Evolutionary conservation across 1,140 invertebrate species (phyloP), one percentile per base, ranked within the genome.

Genomic region (Drosophila oshimai): DNA sequence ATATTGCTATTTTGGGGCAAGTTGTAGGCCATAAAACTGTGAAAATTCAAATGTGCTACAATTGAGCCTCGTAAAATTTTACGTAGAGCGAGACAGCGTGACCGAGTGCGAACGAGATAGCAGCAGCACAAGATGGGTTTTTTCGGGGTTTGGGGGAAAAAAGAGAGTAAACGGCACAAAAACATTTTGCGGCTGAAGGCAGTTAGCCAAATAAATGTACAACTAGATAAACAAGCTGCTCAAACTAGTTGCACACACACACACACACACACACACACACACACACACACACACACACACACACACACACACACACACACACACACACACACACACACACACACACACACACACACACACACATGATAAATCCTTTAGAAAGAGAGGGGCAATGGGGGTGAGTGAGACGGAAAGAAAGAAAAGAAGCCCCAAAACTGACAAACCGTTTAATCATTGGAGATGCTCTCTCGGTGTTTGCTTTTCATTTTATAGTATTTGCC

Each of bases 161-260:
- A 68, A 41, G 44, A 51, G 42, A 26, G 20, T 28, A 22, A 42
- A 22, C n/a, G 41, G 47, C 28, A 44, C 42, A 42, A 72, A 26
- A 83, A 75, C 74, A 75, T 84, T 86, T 84, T 84, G 80, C 37
- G 80, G 80, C 68, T 84, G 36, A 84, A 79, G 74, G 75, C 75
- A 75, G 80, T 79, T 86, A 71, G 80, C 80, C 80, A 84, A 84
- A 84, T 84, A 86, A 86, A 86, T 84, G 74, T 84, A 79, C 65
- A 75, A 79, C 80, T 61, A 75, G 74, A 84, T 75, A 75, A 86
- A 86, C 74, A 84, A 84, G 65, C 53, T 49, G 78, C 72, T 75
- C 41, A 80, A 83, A 77, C 54, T 74, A 70, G 76, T 74, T 53
- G 42, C 61, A 37, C 51, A 22, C 36, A 65, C n/a, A 29, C 36